Evolutionary conservation across 2,797 vertebrate genomes (phyloP), one percentile per base, ranked within the genome.

Genomic region (Rhynchotus rufescens): DNA sequence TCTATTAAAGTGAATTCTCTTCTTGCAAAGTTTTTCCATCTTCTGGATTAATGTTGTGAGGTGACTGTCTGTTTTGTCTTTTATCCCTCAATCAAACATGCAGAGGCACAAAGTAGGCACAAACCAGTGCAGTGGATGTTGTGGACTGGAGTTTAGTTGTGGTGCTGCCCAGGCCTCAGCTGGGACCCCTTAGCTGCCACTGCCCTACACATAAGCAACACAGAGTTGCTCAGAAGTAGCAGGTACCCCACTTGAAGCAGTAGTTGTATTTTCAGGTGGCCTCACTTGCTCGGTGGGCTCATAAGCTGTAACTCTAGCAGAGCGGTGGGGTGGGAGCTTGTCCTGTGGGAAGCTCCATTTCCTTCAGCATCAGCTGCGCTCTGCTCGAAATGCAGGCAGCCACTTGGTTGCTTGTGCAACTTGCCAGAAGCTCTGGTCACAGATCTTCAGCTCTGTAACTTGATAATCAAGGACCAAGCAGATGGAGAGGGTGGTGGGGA

Each of bases 21-120:
- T 69, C 80, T 88, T 65, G 52, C n/a, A 40, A 80, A 79, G 66
- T 54, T 85, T 79, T 71, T 60, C 82, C 81, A 79, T 81, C 88
- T 73, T 88, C 84, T 86, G 86, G 78, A 80, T 92, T 88, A 89
- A 60, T 0, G 0, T 32, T 79, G 64, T 62, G 34, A 51, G n/a
- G 1, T 67, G 92, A 57, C 82, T 96, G 78, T 78, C 82, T 96
- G 78, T 80, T 90, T 64, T 40, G 44, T 88, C 87, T 91, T 80
- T 84, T 94, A 49, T 68, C 38, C 64, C 68, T 66, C 28, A 40
- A 40, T 40, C 40, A 40, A 40, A 52, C 57, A 66, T 84, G 74
- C 26, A 84, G 65, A 40, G 40, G 12, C 40, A 40, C 40, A 40
- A 40, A 92, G 89, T 61, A 84, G 47, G 51, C 38, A 80, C 34